These are phyloP conservation scores for Syngnathus scovelli DNA, from an alignment of 2,113 vertebrate genomes.

Conservation along the genomic window DNA sequence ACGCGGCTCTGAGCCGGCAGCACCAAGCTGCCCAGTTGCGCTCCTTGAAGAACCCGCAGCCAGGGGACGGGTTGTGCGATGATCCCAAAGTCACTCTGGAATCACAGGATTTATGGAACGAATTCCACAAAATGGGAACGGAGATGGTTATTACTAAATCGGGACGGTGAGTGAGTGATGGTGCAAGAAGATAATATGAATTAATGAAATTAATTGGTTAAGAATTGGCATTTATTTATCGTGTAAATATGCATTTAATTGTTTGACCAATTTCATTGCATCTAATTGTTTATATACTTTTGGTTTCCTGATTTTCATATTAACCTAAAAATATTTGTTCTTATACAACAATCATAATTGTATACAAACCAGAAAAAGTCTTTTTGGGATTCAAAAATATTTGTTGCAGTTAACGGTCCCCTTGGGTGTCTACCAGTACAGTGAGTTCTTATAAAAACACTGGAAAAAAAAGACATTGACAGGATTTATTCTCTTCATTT, in stretches of 20 bases:
- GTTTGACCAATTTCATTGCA: neutral
- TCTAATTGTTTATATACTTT: no score
- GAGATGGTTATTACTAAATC: constrained; percentile 99
- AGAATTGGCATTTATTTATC: no score
- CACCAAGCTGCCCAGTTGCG: constrained; percentile 73
- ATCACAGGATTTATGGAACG: constrained; percentile 90
- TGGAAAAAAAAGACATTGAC: no score
- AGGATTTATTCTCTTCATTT: neutral
- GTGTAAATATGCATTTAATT: neutral
- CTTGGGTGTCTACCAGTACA: neutral
- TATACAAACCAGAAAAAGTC: neutral
- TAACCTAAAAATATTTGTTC: no score
- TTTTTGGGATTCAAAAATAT: no score
- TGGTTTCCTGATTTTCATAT: no score
- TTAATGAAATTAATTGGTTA: neutral
- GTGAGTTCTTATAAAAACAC: neutral
- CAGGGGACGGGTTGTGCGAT: constrained; percentile 81
- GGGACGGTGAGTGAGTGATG: constrained; percentile 84
- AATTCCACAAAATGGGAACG: constrained; percentile 93
- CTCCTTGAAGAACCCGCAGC: constrained; percentile 77
- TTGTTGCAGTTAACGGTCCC: neutral
- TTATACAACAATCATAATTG: neutral
- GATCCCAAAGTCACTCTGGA: constrained; percentile 92
- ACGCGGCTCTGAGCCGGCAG: constrained; percentile 78
- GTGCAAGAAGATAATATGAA: neutral